Conservation (phyloP, 2,888 invertebrate species). For the Penaeus monodon region DNA sequence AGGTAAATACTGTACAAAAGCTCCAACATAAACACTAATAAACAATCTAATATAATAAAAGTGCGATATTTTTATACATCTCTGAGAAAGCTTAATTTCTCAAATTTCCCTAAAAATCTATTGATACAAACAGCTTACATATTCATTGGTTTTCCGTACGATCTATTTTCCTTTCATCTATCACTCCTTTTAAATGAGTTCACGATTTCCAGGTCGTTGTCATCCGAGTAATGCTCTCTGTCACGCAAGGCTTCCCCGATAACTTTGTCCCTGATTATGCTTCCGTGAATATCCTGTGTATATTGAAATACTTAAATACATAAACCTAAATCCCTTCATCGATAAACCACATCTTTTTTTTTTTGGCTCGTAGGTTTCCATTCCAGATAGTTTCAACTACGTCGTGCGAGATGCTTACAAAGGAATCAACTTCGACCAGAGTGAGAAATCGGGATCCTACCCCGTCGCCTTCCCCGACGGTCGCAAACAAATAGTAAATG, state of each 20-base stretch:
- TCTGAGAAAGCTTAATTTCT: no score
- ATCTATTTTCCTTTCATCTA: no score
- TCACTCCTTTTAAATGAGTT: no score
- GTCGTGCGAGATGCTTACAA: constrained; percentile 76
- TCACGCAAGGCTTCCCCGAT: constrained; percentile 7
- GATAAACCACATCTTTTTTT: background rate
- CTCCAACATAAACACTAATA: no score
- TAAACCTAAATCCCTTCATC: no score
- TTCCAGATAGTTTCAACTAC: constrained; percentile 78
- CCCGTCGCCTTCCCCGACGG: constrained; percentile 81
- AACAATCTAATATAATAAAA: no score
- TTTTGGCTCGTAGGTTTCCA: constrained; percentile 73
- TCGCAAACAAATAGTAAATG: constrained; percentile 83
- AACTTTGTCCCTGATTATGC: background rate
- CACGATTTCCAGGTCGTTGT: no score
- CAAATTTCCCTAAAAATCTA: no score
- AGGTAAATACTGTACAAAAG: no score
- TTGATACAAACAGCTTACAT: no score
- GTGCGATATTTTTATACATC: no score
- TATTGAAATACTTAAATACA: background rate
- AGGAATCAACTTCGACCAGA: constrained; percentile 77
- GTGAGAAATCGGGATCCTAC: constrained; percentile 77
- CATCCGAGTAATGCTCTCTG: background rate
- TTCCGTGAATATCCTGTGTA: background rate
- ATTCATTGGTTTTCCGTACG: no score